A percentile compares a stretch with the other conserved stretches of the same genome.
Conservation (phyloP, 2,888 invertebrate genomes). For the Leptodirus hochenwartii region DNA sequence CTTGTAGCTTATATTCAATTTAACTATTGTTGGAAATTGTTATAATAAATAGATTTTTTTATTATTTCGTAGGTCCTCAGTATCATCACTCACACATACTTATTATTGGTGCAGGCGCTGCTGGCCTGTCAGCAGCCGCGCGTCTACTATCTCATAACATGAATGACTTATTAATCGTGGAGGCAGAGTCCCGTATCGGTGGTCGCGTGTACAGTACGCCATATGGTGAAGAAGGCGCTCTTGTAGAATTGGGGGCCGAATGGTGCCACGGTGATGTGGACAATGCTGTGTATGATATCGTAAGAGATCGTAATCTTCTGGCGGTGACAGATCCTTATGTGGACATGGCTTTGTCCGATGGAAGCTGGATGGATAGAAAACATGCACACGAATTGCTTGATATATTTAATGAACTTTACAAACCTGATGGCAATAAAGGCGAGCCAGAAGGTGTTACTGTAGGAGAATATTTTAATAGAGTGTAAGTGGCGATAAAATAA, state of each 20-base stretch:
- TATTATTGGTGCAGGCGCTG: slow-evolving; percentile 13
- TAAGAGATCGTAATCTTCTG: no score
- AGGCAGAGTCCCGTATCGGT: slow-evolving; percentile 24
- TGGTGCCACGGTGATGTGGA: slow-evolving; percentile 11
- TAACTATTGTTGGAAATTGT: no score
- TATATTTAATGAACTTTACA: slow-evolving; percentile 11
- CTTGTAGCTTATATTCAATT: no score
- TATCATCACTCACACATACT: no score
- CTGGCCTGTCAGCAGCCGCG: slow-evolving; percentile 34
- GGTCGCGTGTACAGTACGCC: slow-evolving; percentile 16
- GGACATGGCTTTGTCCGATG: no score
- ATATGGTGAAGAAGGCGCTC: slow-evolving; percentile 10
- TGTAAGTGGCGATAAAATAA: no score
- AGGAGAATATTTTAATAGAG: slow-evolving; percentile 11
- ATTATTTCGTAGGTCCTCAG: no score
- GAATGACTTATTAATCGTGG: slow-evolving; percentile 29
- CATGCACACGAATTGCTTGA: slow-evolving; percentile 7
- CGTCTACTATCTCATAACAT: slow-evolving; percentile 28
- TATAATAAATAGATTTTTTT: no score
- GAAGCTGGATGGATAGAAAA: no score
- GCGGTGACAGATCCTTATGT: no score
- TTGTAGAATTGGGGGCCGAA: slow-evolving; percentile 11
- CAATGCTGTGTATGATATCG: slow-evolving; percentile 11
- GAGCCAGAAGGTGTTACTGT: slow-evolving; percentile 10
- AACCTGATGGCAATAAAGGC: slow-evolving; percentile 9